These are phyloP conservation scores for Charina bottae DNA, from an alignment of 2,113 vertebrate species.

Conservation along the genomic window DNA sequence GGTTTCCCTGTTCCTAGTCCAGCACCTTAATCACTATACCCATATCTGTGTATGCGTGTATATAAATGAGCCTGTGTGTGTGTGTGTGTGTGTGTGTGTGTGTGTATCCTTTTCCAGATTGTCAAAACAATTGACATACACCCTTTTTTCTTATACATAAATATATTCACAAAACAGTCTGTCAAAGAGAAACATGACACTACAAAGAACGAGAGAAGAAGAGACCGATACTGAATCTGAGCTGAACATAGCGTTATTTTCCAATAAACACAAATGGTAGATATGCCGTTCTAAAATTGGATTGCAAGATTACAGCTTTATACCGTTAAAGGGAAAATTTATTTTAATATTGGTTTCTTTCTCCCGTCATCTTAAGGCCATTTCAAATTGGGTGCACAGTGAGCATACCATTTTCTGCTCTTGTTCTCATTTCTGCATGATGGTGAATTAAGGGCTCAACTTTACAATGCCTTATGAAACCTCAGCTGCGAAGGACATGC, in stretches of 20 bases:
- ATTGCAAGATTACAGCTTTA: conserved; percentile 13
- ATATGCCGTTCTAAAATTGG: background rate
- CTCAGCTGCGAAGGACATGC: conserved; percentile 8
- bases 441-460: background rate
- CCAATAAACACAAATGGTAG: conserved; percentile 1
- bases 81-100: background rate
- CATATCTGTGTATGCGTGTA: background rate
- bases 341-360: conserved; percentile 13
- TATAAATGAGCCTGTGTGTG: background rate
- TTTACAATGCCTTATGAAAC: background rate
- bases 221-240: background rate
- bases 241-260: background rate
- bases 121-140: background rate
- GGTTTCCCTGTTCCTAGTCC: too few species aligned
- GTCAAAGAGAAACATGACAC: background rate
- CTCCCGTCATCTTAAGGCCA: background rate
- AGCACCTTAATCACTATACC: background rate
- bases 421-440: conserved; percentile 28
- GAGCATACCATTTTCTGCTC: conserved; percentile 3
- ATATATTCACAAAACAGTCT: conserved; percentile 9
- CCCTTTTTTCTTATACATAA: background rate
- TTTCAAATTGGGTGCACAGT: conserved; percentile 19
- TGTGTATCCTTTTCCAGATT: background rate
- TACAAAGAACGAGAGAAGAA: background rate
- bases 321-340: background rate